These are phyloP conservation scores for Lottia scabra DNA, from an alignment of 2,888 invertebrate genomes.

Conservation along the genomic window DNA sequence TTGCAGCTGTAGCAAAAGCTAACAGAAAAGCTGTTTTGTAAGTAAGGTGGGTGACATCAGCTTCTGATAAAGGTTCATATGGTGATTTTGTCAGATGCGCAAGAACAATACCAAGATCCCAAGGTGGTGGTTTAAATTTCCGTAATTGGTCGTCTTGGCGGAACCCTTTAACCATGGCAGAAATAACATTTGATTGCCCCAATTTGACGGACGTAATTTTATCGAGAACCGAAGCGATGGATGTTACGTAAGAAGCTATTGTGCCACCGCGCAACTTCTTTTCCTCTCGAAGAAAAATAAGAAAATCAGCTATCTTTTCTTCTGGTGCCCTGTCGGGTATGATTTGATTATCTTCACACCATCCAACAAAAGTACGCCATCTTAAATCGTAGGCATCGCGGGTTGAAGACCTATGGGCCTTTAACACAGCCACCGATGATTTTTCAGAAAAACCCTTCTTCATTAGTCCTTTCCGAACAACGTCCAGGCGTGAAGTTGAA, in stretches of 20 bases:
- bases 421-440: conserved; percentile 2
- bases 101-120: background rate
- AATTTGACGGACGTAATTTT: too few relatives aligned
- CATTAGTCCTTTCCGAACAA: background rate
- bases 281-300: background rate
- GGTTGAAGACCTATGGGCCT: conserved; percentile 3
- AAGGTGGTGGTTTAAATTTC: background rate
- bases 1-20: conserved; percentile 3
- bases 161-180: too few relatives aligned
- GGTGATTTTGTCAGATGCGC: background rate
- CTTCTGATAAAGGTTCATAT: too few relatives aligned
- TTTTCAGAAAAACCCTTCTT: background rate
- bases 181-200: too few relatives aligned
- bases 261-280: background rate
- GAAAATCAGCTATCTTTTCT: background rate
- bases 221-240: too few relatives aligned
- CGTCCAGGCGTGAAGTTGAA: too few relatives aligned
- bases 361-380: background rate
- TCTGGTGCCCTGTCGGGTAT: background rate
- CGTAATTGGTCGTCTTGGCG: background rate
- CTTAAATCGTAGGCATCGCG: background rate
- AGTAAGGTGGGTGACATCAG: background rate
- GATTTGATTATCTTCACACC: background rate
- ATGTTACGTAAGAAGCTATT: background rate
- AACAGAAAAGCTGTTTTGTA: conserved; percentile 6